phyloP scores from a whole-genome alignment of 2,797 vertebrate species.

The Menidia menidia region DNA sequence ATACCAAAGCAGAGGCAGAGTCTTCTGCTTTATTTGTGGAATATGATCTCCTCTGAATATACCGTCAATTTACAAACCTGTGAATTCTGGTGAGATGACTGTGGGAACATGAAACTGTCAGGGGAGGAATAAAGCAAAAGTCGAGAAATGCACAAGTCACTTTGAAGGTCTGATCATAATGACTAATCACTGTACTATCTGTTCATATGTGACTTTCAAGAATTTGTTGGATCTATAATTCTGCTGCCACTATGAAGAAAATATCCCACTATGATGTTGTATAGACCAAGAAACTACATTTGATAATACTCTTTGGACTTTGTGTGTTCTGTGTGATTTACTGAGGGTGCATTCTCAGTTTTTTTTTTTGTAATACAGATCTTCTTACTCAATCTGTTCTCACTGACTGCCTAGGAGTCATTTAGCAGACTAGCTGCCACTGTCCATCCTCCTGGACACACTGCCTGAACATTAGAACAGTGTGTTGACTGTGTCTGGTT shows the following conservation, averaged over 20 bases:
- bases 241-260: no score
- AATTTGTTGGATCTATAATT: no score
- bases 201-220: accelerated
- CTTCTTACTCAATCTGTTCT: background rate
- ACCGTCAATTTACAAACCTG: background rate
- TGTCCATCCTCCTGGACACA: background rate
- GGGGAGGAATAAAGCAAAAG: conserved; percentile 16
- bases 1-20: background rate
- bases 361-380: background rate
- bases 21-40: background rate
- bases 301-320: background rate
- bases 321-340: background rate
- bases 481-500: conserved; percentile 13
- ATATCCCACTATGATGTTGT: background rate
- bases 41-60: background rate
- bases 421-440: background rate
- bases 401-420: background rate
- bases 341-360: background rate
- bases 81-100: background rate
- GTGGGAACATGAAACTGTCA: background rate
- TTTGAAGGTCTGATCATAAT: conserved; percentile 23
- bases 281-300: background rate
- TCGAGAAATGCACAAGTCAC: background rate
- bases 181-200: conserved; percentile 9
- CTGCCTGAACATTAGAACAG: background rate